These are phyloP conservation scores for Lucilia sericata DNA, from an alignment of 1,140 invertebrate species.

Conservation along the genomic window DNA sequence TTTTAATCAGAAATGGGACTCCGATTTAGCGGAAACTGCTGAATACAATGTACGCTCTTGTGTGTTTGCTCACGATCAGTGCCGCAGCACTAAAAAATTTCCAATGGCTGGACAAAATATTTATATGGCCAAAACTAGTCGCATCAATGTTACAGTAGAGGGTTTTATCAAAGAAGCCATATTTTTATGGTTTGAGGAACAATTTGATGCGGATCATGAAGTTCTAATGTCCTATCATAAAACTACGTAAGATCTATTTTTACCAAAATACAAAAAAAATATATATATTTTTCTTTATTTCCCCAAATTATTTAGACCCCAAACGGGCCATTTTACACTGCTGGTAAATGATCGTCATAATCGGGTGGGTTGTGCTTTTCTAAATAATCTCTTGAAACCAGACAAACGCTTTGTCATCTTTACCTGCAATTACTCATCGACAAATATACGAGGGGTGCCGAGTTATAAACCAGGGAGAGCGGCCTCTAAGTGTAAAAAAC, in stretches of 20 bases:
- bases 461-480: constrained; percentile 34
- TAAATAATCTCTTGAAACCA: neutral
- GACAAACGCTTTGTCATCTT: constrained; percentile 4
- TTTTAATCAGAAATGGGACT: constrained; percentile 28
- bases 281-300: neutral
- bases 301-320: constrained; percentile 20
- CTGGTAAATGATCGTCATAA: constrained; percentile 33
- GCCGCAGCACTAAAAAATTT: constrained; percentile 40
- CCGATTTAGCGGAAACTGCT: constrained; percentile 23
- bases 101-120: constrained; percentile 46
- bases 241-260: constrained; percentile 26
- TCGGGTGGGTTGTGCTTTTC: constrained; percentile 38
- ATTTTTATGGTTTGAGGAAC: constrained; percentile 44
- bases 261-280: neutral
- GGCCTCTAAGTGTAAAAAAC: neutral
- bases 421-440: constrained; percentile 45
- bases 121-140: constrained; percentile 35
- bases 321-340: constrained; percentile 41
- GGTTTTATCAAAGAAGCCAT: constrained; percentile 38
- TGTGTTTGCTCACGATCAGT: constrained; percentile 44
- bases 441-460: constrained; percentile 4
- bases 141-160: neutral
- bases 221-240: neutral
- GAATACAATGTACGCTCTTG: constrained; percentile 42
- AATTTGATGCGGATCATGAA: constrained; percentile 28